phyloP scores from a whole-genome alignment of 1,140 invertebrate species.

The Drosophila funebris region DNA sequence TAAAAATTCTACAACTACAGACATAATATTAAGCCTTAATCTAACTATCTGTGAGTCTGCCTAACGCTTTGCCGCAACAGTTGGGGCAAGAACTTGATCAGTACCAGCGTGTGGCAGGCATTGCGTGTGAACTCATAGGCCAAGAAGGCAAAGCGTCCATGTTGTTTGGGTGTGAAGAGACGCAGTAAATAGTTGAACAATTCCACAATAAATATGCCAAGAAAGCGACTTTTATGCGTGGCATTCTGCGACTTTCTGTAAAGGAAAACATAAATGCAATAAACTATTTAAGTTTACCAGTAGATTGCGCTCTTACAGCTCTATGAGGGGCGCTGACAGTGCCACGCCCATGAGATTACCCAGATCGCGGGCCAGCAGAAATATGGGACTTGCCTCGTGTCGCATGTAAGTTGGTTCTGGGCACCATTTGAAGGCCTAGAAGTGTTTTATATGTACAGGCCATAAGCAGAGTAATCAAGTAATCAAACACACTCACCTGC shows the following conservation, averaged over 20 bases:
- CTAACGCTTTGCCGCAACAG: neutral
- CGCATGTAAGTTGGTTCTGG: conserved; percentile 65
- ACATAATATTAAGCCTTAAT: neutral
- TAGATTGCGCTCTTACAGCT: conserved; percentile 38
- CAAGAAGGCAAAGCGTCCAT: conserved; percentile 58
- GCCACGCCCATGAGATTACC: conserved; percentile 71
- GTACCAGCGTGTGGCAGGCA: conserved; percentile 34
- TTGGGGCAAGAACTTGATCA: conserved; percentile 40
- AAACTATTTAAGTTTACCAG: neutral
- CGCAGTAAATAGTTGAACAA: conserved; percentile 49
- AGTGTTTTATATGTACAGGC: no score
- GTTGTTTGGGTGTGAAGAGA: conserved; percentile 51
- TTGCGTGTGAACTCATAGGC: conserved; percentile 63
- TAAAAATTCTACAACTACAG: neutral
- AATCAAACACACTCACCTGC: conserved; percentile 49
- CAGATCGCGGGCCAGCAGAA: conserved; percentile 62
- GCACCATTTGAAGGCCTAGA: conserved; percentile 79
- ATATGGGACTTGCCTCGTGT: conserved; percentile 68
- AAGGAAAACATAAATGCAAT: neutral
- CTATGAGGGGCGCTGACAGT: conserved; percentile 49
- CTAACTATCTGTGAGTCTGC: neutral
- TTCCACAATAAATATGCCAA: conserved; percentile 39
- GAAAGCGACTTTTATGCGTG: conserved; percentile 27
- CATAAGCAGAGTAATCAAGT: neutral
- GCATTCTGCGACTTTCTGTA: conserved; percentile 9